Conservation (phyloP, 2,888 invertebrate species). For the Drosophila leonis region DNA sequence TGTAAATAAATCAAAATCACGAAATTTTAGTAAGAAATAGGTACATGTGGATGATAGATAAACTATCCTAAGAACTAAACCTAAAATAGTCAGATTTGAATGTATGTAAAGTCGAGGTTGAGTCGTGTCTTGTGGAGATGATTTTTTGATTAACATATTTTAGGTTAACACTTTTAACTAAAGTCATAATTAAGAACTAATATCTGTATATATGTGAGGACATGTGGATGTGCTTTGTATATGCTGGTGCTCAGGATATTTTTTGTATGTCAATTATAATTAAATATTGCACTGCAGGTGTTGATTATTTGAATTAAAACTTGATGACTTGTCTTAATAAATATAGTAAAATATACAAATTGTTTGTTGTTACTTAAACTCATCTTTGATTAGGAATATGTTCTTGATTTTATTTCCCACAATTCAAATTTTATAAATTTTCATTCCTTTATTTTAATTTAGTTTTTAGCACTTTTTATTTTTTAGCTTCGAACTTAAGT, state of each 20-base stretch:
- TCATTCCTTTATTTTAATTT: background rate
- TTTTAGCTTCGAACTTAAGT: background rate
- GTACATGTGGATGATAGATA: background rate
- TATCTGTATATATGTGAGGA: too few relatives aligned
- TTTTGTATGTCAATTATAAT: too few relatives aligned
- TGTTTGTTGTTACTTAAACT: background rate
- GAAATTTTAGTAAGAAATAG: background rate
- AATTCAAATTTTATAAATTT: background rate
- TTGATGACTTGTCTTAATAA: background rate
- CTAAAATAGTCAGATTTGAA: background rate
- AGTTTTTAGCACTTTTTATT: background rate
- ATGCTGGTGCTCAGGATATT: background rate
- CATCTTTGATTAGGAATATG: background rate
- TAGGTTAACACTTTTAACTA: too few relatives aligned
- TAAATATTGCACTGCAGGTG: too few relatives aligned
- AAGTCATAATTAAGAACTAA: too few relatives aligned
- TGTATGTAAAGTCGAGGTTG: too few relatives aligned
- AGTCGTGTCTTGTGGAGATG: too few relatives aligned
- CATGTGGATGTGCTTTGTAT: too few relatives aligned
- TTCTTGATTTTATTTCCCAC: too few relatives aligned
- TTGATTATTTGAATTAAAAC: too few relatives aligned
- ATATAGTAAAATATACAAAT: background rate
- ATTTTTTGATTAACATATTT: too few relatives aligned
- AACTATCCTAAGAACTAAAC: background rate
- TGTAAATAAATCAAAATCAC: conserved; percentile 4